Evolutionary conservation across 1,140 invertebrate species (phyloP), one percentile per base, ranked within the genome.

Genomic region (Drosophila suzukii): DNA sequence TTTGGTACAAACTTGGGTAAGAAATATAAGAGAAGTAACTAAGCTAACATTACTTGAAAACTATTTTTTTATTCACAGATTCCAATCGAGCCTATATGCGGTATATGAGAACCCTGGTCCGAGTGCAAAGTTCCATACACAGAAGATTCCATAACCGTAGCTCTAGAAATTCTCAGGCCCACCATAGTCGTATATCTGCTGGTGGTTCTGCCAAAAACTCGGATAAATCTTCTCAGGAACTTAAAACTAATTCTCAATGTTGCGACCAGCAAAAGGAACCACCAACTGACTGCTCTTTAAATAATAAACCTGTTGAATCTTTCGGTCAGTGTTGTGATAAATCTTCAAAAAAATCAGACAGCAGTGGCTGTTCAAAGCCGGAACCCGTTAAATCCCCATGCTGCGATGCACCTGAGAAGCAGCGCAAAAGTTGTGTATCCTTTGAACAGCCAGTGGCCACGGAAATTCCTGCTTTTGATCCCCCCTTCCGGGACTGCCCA

Each of bases 401-500:
- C 44, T 13, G 11, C 15, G 24, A 32, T 39, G 12, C 3, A 24
- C 32, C 11, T 7, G 11, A 17, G 12, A 6, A 13, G 6, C 24
- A 27, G 4, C 57, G 12, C 0, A 36, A 7, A 4, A 15, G 13
- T n/a, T 13, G 24, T 13, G 63, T 66, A 6, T 32, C 34, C 15
- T 66, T 66, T 6, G 2, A 39, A 15, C 10, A 49, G 11, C 63
- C 63, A 1, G 4, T 39, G 44, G 44, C 34, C 11, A 17, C 3
- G 2, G 58, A 63, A 1, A 49, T 66, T 24, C 27, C 43, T 3
- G 2, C 4, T 3, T 17, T 12, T 30, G 41, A 46, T 27, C 47
- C 7, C 6, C 24, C 4, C 38, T 30, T 24, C 5, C 10, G 13
- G 3, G 4, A 15, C 7, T 6, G 7, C 11, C 7, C 49, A 13